Evolutionary conservation across 1,140 invertebrate species (phyloP).

Genomic region (Temnothorax longispinosus): DNA sequence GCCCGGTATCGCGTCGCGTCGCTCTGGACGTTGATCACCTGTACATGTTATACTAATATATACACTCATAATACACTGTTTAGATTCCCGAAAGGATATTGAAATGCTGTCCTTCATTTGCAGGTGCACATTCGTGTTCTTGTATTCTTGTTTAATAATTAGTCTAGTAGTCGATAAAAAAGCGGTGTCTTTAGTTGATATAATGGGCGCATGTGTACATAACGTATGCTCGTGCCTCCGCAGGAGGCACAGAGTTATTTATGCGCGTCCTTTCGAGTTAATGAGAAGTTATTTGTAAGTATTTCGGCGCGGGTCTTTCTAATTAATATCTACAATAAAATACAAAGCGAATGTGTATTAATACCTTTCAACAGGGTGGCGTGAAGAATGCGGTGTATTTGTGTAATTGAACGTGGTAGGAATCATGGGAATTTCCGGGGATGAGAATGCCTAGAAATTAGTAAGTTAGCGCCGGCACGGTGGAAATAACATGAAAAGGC

Average conservation of each 20-base stretch:
- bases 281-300: conserved; percentile 32
- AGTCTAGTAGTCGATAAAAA: conserved; percentile 5
- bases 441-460: conserved; percentile 67
- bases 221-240: not conserved
- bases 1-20: conserved; percentile 26
- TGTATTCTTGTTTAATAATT: conserved; percentile 8
- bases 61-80: not conserved
- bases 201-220: not conserved
- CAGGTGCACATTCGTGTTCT: not conserved
- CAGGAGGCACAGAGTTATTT: conserved; percentile 10
- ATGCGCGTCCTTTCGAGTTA: conserved; percentile 2
- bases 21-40: conserved; percentile 49
- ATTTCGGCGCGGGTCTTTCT: conserved; percentile 3
- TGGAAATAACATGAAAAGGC: conserved; percentile 65
- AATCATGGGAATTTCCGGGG: conserved; percentile 7
- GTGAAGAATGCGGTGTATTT: not conserved
- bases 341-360: not conserved
- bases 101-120: not conserved
- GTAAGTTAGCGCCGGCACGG: conserved; percentile 48
- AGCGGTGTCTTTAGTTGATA: not conserved
- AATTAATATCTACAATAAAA: conserved; percentile 39
- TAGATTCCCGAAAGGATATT: not conserved
- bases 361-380: conserved; percentile 19
- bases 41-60: conserved; percentile 25
- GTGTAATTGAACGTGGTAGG: not conserved